Base-by-base conservation (phyloP, 2,113 vertebrate genomes). In the Sinocyclocheilus rhinocerous region DNA sequence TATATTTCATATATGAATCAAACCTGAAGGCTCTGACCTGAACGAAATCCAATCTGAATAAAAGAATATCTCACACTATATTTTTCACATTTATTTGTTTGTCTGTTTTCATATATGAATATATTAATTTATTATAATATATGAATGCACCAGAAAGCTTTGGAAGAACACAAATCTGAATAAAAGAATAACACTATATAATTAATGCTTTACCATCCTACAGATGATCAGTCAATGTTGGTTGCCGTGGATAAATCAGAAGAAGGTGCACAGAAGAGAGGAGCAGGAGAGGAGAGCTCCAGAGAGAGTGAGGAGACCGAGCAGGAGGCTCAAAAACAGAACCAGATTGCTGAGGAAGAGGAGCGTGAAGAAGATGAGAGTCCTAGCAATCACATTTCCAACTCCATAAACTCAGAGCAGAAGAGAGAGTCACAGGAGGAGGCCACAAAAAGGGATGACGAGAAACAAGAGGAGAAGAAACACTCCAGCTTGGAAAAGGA, bases 201-300 rank as follows among this genome's bases (percentile, higher is more conserved):
- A 42, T 42, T 91, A 69, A 20, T 70, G 61, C 16, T 90, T 87
- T 70, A 87, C 70, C 24, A 36, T 83, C 45, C 57, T 77, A 87
- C 84, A 78, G 67, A 91, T 97, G 97, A 95, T 88, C 92, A n/a
- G 65, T 92, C 89, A 86, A 95, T 85, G 93, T 79, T 18, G 90
- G 82, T 88, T 78, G 94, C 89, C 83, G 87, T 93, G 73, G 93
- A 93, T 88, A 90, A 90, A 81, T 91, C 92, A 0, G 92, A 91
- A 16, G 89, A 26, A 88, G 92, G 57, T 11, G 85, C 90, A 16
- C 92, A 96, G 87, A 90, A 88, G 81, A 92, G 83, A 87, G 83
- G 63, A 83, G 83, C 59, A 1, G 87, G 84, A 63, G 89, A 42
- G 50, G 45, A 80, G 55, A 85, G 45, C 18, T 91, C 92, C 81